Percentiles rank a stretch among this genome's conserved stretches.
Conservation (phyloP, 2,888 invertebrate genomes). For the Dynastes maya region DNA sequence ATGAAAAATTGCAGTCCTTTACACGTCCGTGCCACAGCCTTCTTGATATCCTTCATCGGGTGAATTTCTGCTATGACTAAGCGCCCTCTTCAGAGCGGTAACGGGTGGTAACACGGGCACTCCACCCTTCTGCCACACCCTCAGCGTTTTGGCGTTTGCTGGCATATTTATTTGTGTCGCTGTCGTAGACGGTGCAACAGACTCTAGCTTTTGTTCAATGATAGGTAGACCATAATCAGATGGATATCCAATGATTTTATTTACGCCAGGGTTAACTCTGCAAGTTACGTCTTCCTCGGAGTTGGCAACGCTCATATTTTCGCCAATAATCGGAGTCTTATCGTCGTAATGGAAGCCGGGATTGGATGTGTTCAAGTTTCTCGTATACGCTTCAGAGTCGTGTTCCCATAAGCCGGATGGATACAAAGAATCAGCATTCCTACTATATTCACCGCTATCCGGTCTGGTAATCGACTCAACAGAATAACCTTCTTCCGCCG, state of each 20-base stretch:
- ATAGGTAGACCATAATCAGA: slow-evolving; percentile 86
- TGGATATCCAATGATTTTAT: slow-evolving; percentile 75
- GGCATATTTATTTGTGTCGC: slow-evolving; percentile 69
- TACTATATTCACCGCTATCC: slow-evolving; percentile 85
- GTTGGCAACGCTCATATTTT: slow-evolving; percentile 74
- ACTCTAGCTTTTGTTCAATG: slow-evolving; percentile 68
- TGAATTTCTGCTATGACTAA: slow-evolving; percentile 87
- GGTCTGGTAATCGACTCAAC: slow-evolving; percentile 72
- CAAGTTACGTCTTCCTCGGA: slow-evolving; percentile 79
- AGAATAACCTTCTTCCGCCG: slow-evolving; percentile 61
- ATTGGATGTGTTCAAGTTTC: slow-evolving; percentile 75
- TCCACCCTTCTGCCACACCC: slow-evolving; percentile 89
- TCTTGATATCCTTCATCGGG: slow-evolving; percentile 94
- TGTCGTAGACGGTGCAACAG: slow-evolving; percentile 66
- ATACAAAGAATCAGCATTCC: slow-evolving; percentile 84
- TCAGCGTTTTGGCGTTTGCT: slow-evolving; percentile 83
- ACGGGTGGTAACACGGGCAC: slow-evolving; percentile 90
- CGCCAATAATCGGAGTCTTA: slow-evolving; percentile 83
- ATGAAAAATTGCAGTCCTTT: slow-evolving; percentile 64
- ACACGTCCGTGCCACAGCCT: slow-evolving; percentile 94
- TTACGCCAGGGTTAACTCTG: slow-evolving; percentile 71
- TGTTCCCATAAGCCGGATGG: slow-evolving; percentile 87
- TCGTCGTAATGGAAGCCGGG: slow-evolving; percentile 79
- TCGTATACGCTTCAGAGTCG: slow-evolving; percentile 68
- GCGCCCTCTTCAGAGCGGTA: slow-evolving; percentile 87